Evolutionary conservation across 2,113 vertebrate species (phyloP), one percentile per base, ranked within the genome.

Genomic region (Anguilla japonica): DNA sequence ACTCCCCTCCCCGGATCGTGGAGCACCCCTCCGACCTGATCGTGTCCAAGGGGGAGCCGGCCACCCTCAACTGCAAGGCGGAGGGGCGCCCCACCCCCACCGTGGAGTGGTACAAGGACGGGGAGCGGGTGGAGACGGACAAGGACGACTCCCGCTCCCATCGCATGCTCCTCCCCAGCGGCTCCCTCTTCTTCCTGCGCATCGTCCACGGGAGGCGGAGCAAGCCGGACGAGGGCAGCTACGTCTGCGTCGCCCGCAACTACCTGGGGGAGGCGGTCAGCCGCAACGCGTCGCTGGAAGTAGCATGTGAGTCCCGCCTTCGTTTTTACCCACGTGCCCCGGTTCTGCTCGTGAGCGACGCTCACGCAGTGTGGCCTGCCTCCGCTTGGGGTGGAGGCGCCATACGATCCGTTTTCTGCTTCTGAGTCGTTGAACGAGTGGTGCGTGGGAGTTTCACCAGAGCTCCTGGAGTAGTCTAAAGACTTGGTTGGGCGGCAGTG

Each of bases 21-120:
- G 98, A 99, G 90, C 98, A 99, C 91, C 98, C 98, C 84, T 99
- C 98, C 1, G 98, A 99, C 89, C 97, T 99, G 92, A 99, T 99
- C 22, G 98, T 99, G 50, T 99, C 98, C 67, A 99, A 99, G 92
- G 98, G 98, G 84, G 98, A 99, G 89, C 98, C 98, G 0, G 99
- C 98, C 63, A 99, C 98, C 41, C 95, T 99, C 91, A 99, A 99
- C 96, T 99, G 98, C 88, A 99, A 99, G 90, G 98, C 98, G 0
- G 98, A 99, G 91, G 98, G 98, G 15, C 89, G 98, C n/a, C 98
- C 98, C 0, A 97, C 95, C 0, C 98, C 98, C 11, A 98, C 98
- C 15, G 97, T 99, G 84, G 98, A 99, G 92, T 99, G 98, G 98
- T 99, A 99, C 95, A 99, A 99, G 91, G 98, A 97, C 75, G 97